Conservation (phyloP, 2,888 invertebrate species). For the Trisateles emortualis region DNA sequence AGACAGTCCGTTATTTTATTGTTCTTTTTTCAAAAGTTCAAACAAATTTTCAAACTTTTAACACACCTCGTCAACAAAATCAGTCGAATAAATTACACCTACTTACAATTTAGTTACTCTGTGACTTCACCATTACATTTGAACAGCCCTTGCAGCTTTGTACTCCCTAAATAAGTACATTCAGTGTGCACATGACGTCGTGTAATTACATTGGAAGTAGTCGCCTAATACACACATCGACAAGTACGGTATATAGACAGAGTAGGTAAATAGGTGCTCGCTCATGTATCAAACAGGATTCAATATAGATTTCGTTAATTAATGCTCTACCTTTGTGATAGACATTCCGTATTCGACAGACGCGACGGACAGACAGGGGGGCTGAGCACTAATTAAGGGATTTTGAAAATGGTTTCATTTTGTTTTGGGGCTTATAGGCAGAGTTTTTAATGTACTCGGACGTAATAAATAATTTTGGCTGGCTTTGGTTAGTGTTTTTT, state of each 20-base stretch:
- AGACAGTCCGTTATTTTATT: too few species aligned
- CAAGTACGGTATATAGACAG: neutral
- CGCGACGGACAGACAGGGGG: slow-evolving; percentile 53
- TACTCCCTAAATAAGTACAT: slow-evolving; percentile 55
- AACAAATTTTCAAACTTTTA: too few species aligned
- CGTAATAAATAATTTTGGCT: slow-evolving; percentile 30
- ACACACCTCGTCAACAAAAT: too few species aligned
- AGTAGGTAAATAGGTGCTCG: slow-evolving; percentile 9
- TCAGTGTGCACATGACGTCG: slow-evolving; percentile 60
- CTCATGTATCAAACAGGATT: slow-evolving; percentile 54
- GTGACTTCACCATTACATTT: slow-evolving; percentile 28
- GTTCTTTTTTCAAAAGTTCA: too few species aligned
- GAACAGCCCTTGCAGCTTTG: slow-evolving; percentile 56
- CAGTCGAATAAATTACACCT: too few species aligned
- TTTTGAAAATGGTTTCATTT: slow-evolving; percentile 48
- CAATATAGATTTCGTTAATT: slow-evolving; percentile 68
- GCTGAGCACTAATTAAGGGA: slow-evolving; percentile 54
- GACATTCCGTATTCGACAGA: slow-evolving; percentile 53
- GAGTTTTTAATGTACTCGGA: slow-evolving; percentile 33
- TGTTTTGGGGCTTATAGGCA: slow-evolving; percentile 32
- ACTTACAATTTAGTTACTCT: slow-evolving; percentile 9
- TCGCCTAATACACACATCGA: slow-evolving; percentile 39
- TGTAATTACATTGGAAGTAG: slow-evolving; percentile 65
- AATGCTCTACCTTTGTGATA: slow-evolving; percentile 67
- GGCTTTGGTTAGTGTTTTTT: neutral